Conservation (phyloP, 1,140 invertebrate species). For the Camponotus pennsylvanicus region DNA sequence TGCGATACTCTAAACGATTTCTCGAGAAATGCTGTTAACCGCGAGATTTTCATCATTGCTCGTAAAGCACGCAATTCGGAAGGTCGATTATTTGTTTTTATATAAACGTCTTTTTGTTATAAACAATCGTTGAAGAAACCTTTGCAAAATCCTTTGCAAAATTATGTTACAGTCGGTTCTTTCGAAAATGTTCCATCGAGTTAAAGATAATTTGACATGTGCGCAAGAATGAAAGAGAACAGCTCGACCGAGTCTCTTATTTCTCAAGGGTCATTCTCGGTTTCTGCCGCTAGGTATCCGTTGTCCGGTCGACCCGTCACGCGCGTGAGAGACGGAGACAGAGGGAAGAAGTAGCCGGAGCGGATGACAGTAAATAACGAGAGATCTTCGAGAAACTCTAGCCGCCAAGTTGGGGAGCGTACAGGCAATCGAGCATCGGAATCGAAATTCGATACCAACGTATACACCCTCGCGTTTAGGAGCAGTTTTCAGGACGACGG, state of each 20-base stretch:
- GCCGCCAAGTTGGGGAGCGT: conserved; percentile 65
- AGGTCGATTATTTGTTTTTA: neutral
- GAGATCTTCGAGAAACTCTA: conserved; percentile 78
- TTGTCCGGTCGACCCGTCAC: conserved; percentile 8
- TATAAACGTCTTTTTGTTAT: neutral
- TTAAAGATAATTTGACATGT: conserved; percentile 65
- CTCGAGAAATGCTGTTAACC: neutral
- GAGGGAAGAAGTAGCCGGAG: conserved; percentile 70
- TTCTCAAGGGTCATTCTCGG: conserved; percentile 25
- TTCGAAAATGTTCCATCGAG: neutral
- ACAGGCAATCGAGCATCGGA: conserved; percentile 73
- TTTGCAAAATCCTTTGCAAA: neutral
- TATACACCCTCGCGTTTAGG: conserved; percentile 69
- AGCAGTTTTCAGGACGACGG: conserved; percentile 67
- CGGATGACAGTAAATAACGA: conserved; percentile 82
- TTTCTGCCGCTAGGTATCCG: neutral
- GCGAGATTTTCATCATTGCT: conserved; percentile 13
- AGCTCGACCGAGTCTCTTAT: conserved; percentile 32
- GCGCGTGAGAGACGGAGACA: neutral
- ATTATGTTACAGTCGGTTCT: neutral
- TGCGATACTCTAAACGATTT: neutral
- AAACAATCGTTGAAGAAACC: neutral
- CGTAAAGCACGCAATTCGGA: neutral
- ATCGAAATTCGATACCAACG: conserved; percentile 80
- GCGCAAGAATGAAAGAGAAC: conserved; percentile 6